Percentiles rank a stretch among this genome's conserved stretches.
Evolutionary conservation across 1,140 invertebrate genomes (phyloP).

Genomic region (Cheumatopsyche charites): DNA sequence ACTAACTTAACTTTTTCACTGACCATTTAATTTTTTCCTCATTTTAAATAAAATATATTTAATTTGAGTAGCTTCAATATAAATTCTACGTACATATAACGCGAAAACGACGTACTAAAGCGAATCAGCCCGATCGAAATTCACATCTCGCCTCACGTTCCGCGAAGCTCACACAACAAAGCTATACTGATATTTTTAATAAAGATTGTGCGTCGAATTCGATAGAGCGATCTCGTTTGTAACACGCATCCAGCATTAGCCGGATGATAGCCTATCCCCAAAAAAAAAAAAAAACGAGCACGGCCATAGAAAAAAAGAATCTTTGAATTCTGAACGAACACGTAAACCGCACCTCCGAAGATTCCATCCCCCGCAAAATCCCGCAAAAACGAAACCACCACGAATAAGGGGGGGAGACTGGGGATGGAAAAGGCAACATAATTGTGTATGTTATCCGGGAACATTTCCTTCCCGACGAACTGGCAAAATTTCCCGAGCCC

Average conservation of each 20-base stretch:
- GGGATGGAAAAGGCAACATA: constrained; percentile 10
- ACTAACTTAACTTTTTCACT: too few species aligned
- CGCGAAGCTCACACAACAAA: too few species aligned
- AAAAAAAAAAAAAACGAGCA: too few species aligned
- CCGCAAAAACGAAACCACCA: background rate
- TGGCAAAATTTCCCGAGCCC: background rate
- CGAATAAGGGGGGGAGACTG: background rate
- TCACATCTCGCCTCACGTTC: too few species aligned
- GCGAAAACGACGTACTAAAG: too few species aligned
- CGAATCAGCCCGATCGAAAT: too few species aligned
- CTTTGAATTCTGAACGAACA: constrained; percentile 8
- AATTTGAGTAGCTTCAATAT: too few species aligned
- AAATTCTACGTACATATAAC: too few species aligned
- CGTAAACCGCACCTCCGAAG: constrained; percentile 7
- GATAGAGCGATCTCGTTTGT: constrained; percentile 1
- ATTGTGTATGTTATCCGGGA: constrained; percentile 27
- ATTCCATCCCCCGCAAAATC: background rate
- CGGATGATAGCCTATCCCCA: constrained; percentile 5
- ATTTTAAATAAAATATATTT: too few species aligned
- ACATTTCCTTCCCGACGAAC: constrained; percentile 21
- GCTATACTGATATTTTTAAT: constrained; percentile 4
- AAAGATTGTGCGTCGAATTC: constrained; percentile 7
- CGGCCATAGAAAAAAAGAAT: too few species aligned
- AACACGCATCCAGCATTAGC: constrained; percentile 4
- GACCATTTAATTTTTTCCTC: too few species aligned